Evolutionary conservation across 2,888 invertebrate genomes (phyloP).

Genomic region (Mythimna vitellina): DNA sequence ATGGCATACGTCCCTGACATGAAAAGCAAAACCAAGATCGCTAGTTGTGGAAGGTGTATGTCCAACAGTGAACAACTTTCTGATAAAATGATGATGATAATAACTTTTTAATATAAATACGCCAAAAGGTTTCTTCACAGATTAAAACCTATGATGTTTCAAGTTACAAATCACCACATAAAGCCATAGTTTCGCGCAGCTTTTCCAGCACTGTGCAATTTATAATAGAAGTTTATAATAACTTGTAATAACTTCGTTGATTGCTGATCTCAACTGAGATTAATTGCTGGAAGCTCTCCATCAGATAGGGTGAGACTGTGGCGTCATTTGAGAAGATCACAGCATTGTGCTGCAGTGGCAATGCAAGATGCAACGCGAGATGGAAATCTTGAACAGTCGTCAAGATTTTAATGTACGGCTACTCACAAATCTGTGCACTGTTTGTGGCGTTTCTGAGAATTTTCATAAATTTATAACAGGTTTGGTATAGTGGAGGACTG

Average conservation of each 20-base stretch:
- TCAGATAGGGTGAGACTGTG: constrained; percentile 57
- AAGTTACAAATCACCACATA: constrained; percentile 22
- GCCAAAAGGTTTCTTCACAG: background rate
- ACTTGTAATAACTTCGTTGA: constrained; percentile 54
- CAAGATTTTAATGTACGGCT: constrained; percentile 32
- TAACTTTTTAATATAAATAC: background rate
- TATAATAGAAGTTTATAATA: constrained; percentile 54
- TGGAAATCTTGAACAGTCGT: constrained; percentile 39
- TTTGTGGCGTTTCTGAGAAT: constrained; percentile 18
- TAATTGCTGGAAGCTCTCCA: constrained; percentile 49
- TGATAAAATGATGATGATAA: background rate
- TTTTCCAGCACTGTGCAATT: constrained; percentile 36
- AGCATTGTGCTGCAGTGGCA: constrained; percentile 52
- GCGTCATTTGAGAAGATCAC: constrained; percentile 54
- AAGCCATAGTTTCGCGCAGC: constrained; percentile 11
- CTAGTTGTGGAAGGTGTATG: too few species aligned
- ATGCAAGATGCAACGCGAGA: constrained; percentile 31
- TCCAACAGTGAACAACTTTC: too few species aligned
- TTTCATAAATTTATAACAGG: constrained; percentile 41
- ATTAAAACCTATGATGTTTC: background rate
- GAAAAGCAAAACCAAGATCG: too few species aligned
- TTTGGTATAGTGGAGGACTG: constrained; percentile 39
- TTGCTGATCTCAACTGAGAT: constrained; percentile 53
- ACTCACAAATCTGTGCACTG: constrained; percentile 22
- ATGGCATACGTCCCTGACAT: too few species aligned